Evolutionary conservation across 1,140 invertebrate species (phyloP), one percentile per base, ranked within the genome.

Genomic region (Radopholus similis): DNA sequence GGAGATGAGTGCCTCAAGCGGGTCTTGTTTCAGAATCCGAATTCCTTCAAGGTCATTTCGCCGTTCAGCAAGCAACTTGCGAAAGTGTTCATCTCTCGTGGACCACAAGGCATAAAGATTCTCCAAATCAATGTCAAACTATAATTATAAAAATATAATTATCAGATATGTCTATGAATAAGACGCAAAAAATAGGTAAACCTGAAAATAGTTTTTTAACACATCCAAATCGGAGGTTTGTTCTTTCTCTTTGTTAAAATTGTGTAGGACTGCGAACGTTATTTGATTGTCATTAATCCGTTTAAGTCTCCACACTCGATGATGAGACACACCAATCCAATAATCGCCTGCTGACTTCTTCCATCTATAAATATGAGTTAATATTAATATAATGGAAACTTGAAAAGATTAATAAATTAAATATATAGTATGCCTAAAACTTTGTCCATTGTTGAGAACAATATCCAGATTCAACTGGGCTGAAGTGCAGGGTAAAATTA

Each of bases 1-100:
- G 13, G 91, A 90, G 79, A 97, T 92, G 0, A 97, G 83, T 85
- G 91, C 95, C 85, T 97, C 95, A 2, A 92, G 85, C 0, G 92
- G 88, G 74, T 96, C 90, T 85, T 97, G 94, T 53, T 89, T 84
- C n/a, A 98, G 83, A 76, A 97, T 90, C 77, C 95, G 87, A 30
- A 97, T 89, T 1, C 93, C 92, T 32, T 53, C 15, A 4, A 74
- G 51, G 30, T 89, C 84, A 65, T 86, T 80, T 34, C 88, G 18
- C 21, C 59, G 38, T 18, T 89, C 85, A 67, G 86, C 80, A 28
- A 88, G 86, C 34, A 88, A 87, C 68, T 86, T 84, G 68, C 86
- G 83, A 85, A 95, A 95, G 49, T 75, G 57, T 13, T 11, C 6
- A 86, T 96, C 93, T 23, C 80, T 85, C 42, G 81, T 64, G 1